Percentiles rank a stretch among this genome's conserved stretches.
Evolutionary conservation across 2,113 vertebrate species (phyloP).

Genomic region (Pseudopodoces humilis): DNA sequence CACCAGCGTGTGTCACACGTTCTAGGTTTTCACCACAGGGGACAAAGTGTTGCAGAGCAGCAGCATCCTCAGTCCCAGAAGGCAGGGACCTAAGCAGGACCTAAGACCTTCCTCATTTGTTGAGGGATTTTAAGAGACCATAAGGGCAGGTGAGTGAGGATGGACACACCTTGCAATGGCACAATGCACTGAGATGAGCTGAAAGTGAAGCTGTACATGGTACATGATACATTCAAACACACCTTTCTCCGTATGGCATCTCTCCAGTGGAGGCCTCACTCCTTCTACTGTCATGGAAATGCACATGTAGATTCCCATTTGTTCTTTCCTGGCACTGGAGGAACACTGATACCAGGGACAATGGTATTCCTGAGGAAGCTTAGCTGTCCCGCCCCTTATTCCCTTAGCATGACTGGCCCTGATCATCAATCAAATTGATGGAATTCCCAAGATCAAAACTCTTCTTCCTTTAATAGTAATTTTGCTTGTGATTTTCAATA

Average conservation of each 20-base stretch:
- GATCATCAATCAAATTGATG: not conserved
- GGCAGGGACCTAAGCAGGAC: not conserved
- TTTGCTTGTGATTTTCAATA: conserved; percentile 35
- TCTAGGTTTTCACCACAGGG: not conserved
- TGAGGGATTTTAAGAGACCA: not conserved
- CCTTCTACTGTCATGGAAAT: not conserved
- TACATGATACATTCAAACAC: not conserved
- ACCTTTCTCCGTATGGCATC: not conserved
- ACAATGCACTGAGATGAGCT: not conserved
- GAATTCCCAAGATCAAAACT: conserved; percentile 20
- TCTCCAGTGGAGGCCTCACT: not conserved
- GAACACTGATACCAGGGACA: not conserved
- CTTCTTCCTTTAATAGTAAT: conserved; percentile 1
- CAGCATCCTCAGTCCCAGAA: not conserved
- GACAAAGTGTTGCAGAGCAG: not conserved
- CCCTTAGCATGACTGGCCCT: not conserved
- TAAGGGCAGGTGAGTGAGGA: not conserved
- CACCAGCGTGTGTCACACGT: not conserved
- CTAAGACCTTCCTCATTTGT: not conserved
- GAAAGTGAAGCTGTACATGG: not conserved
- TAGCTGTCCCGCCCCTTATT: not conserved
- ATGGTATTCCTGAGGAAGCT: not conserved
- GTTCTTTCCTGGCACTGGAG: not conserved
- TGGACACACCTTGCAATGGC: not conserved
- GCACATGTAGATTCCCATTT: not conserved